Evolutionary conservation across 2,113 vertebrate genomes (phyloP), one percentile per base, ranked within the genome.

Genomic region (Oncorhynchus mykiss): DNA sequence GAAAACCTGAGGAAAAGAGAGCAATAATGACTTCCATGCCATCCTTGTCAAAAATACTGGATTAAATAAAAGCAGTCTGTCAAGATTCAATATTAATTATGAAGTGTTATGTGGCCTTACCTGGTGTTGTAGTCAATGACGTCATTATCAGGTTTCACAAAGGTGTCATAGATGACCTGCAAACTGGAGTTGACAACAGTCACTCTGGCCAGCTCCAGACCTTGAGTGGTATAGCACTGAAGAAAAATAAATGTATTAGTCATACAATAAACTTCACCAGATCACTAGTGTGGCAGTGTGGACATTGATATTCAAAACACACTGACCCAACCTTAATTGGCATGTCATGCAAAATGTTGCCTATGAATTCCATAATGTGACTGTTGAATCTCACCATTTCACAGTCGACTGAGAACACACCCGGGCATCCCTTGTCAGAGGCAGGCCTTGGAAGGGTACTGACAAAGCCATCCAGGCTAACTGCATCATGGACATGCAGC

Each of bases 41-140:
- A 62, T 9, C 13, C 22, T 27, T 11, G 65, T 25, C 5, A 14
- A 31, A 67, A 25, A 27, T 14, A 45, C 39, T 45, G 9, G 39
- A 45, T 45, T 45, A 45, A 45, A 45, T 45, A 45, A 45, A 45
- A 24, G 16, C 51, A 54, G 51, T 5, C 13, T 54, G 12, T 62
- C 6, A 9, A 45, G 2, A 45, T 11, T 62, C 3, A 22, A 22
- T 22, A 16, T n/a, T 11, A 18, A 54, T 54, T 13, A 6, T 39
- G 67, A 31, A 9, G 29, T 68, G 29, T 67, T 31, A 6, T 39
- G 39, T 8, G 67, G 59, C 59, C 59, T 39, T 92, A 96, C 93
- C 93, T 95, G 76, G 85, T 93, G 74, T 95, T 94, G 68, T 84
- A 95, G 89, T 96, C 95, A 69, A 95, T 85, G 51, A 95, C 86